Base-by-base conservation (phyloP, 2,113 vertebrate species). In the Gopherus evgoodei region DNA sequence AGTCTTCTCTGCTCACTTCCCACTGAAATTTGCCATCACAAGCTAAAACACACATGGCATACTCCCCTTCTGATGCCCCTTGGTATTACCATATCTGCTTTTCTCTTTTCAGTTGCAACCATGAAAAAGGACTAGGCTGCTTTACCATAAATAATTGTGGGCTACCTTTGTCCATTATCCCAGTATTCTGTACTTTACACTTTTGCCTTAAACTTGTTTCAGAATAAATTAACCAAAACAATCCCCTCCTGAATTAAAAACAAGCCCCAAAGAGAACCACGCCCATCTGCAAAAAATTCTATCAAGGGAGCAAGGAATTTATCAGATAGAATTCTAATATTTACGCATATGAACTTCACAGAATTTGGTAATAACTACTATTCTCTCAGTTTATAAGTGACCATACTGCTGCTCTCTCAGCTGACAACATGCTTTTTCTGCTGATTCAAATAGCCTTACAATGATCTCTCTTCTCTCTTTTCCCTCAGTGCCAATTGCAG, bases 401-500 rank as follows among this genome's bases (percentile, higher is more conserved):
- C 35, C 6, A 0, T 42, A 88, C 31, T 0, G 2, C 54, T 85
- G 42, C 38, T 59, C 9, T 59, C 27, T 75, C 31, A 88, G 85
- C 21, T 65, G 52, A 9, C 19, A 11, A 49, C 76, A 90, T 38
- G 0, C 6, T 11, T 56, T 78, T 79, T 35, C 52, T 89, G 5
- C 65, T 96, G 50, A 88, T 90, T 95, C 88, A 78, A 47, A 42
- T 91, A 83, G 47, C 47, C 72, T 93, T 90, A 92, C 56, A 90
- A 50, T 93, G 90, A 93, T 50, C 29, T 89, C 47, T 13, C 81
- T 95, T 93, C 90, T 91, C 90, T 87, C 91, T 52, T 96, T 96
- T 94, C 90, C 84, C 84, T 76, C 89, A 88, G 42, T 97, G 62
- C 86, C 84, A 94, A 91, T 86, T 96, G 95, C 88, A 50, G 91